These are phyloP conservation scores for Zosterops hypoxanthus DNA, from an alignment of 2,113 vertebrate species.

Conservation along the genomic window DNA sequence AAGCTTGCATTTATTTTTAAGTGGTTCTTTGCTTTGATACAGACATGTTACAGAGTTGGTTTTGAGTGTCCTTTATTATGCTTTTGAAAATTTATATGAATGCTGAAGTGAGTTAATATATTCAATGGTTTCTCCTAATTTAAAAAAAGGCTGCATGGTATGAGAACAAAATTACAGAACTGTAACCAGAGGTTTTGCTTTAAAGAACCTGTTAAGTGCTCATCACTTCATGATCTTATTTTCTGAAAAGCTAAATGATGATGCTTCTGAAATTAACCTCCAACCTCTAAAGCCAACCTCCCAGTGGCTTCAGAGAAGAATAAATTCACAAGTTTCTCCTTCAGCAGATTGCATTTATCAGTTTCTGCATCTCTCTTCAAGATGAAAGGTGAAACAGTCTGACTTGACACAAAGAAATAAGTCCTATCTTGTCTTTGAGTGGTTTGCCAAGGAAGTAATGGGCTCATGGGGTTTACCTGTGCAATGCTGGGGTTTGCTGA, in stretches of 20 bases:
- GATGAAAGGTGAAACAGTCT: conserved; percentile 52
- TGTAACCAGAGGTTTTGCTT: not conserved
- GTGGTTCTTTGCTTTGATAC: not conserved
- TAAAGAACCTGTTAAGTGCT: not conserved
- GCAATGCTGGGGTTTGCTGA: not conserved
- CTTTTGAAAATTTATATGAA: not conserved
- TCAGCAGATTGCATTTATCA: conserved; percentile 33
- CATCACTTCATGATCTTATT: not conserved
- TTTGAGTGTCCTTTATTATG: not conserved
- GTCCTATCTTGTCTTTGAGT: conserved; percentile 46
- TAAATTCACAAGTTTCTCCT: not conserved
- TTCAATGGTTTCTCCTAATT: not conserved
- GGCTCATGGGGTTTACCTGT: conserved; percentile 8
- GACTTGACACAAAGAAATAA: conserved; percentile 32
- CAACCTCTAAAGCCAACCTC: not conserved
- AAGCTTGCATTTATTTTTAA: not conserved
- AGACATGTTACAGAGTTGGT: not conserved
- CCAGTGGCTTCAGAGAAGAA: not conserved
- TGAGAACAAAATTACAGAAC: not conserved
- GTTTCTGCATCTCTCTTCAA: conserved; percentile 50
- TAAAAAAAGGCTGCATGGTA: not conserved
- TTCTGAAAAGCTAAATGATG: not conserved
- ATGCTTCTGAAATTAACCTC: not conserved
- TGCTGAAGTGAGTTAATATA: not conserved
- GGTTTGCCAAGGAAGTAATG: conserved; percentile 45